phyloP scores from a whole-genome alignment of 2,797 vertebrate species.

The Anguilla marmorata region DNA sequence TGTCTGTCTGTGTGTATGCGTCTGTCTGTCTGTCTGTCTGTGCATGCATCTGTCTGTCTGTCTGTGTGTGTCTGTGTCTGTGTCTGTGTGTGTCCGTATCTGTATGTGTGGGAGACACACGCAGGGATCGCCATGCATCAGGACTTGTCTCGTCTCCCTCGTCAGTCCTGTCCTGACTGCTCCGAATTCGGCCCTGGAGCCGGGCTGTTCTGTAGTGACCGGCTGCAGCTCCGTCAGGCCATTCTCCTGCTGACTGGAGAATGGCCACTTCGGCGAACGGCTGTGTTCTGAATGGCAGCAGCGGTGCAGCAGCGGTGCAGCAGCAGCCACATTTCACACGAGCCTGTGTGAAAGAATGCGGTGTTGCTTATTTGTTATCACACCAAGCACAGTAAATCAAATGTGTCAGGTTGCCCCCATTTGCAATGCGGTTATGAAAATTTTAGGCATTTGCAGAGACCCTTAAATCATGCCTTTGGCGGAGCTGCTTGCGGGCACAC shows the following conservation, averaged over 20 bases:
- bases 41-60: constrained; percentile 56
- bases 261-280: background rate
- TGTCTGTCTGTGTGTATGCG: background rate
- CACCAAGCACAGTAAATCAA: background rate
- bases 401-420: background rate
- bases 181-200: background rate
- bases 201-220: background rate
- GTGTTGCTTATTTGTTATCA: background rate
- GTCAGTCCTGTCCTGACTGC: background rate
- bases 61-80: too few species aligned
- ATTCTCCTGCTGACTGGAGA: background rate
- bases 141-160: background rate
- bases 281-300: background rate
- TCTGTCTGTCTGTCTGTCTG: too few species aligned
- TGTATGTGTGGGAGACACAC: background rate
- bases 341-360: background rate
- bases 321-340: background rate
- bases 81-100: background rate
- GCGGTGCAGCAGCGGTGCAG: background rate
- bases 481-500: background rate
- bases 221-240: background rate
- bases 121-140: background rate
- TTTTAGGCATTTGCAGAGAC: background rate
- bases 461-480: background rate
- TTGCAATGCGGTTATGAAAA: constrained; percentile 9